Evolutionary conservation across 2,113 vertebrate species (phyloP).

Genomic region (Seriola aureovittata): DNA sequence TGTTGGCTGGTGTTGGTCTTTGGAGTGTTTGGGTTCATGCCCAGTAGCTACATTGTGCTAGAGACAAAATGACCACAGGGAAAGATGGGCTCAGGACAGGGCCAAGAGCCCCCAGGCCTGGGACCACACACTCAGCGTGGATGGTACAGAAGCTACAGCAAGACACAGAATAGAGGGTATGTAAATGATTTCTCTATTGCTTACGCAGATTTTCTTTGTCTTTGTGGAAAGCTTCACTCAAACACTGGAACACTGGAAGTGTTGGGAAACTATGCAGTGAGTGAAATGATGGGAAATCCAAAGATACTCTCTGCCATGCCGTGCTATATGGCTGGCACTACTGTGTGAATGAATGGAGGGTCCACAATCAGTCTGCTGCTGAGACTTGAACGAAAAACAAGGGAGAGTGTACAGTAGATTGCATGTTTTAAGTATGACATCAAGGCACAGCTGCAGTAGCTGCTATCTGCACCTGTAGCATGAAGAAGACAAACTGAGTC

Average conservation of each 20-base stretch:
- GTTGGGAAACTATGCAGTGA: slow-evolving; percentile 38
- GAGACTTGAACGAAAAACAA: slow-evolving; percentile 32
- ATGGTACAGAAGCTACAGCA: slow-evolving; percentile 17
- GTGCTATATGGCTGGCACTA: slow-evolving; percentile 23
- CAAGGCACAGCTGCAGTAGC: slow-evolving; percentile 67
- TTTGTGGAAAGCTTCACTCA: slow-evolving; percentile 36
- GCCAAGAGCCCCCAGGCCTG: slow-evolving; percentile 62
- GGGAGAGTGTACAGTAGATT: slow-evolving; percentile 27
- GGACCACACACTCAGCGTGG: slow-evolving; percentile 54
- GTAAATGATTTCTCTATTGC: slow-evolving; percentile 46
- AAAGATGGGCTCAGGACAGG: slow-evolving; percentile 59
- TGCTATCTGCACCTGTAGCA: slow-evolving; percentile 46
- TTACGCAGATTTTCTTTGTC: slow-evolving; percentile 35
- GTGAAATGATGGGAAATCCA: slow-evolving; percentile 53
- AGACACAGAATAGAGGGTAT: slow-evolving; percentile 46
- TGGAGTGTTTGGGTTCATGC: slow-evolving; percentile 75
- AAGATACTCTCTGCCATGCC: slow-evolving; percentile 50
- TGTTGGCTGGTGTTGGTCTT: slow-evolving; percentile 62
- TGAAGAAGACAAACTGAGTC: slow-evolving; percentile 17
- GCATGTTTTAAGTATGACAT: slow-evolving; percentile 70
- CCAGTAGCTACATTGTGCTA: slow-evolving; percentile 70
- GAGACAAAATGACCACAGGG: slow-evolving; percentile 74
- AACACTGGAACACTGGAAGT: slow-evolving; percentile 16
- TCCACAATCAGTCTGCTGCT: slow-evolving; percentile 32
- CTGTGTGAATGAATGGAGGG: slow-evolving; percentile 42